Percentiles rank a stretch among this genome's conserved stretches.
Evolutionary conservation across 1,140 invertebrate genomes (phyloP).

Genomic region (Tetramorium parvispinum): DNA sequence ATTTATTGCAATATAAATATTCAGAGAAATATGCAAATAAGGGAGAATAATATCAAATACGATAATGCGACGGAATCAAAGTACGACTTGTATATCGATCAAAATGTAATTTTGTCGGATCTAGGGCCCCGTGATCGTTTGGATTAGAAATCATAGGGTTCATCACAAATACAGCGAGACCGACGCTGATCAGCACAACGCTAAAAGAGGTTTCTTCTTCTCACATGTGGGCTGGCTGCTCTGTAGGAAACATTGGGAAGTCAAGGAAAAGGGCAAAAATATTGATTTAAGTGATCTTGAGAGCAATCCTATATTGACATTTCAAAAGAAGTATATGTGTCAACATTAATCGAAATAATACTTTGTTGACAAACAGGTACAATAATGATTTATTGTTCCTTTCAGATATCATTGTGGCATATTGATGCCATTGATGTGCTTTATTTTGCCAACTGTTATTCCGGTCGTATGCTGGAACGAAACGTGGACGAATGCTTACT

Average conservation of each 20-base stretch:
- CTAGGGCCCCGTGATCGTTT: conserved; percentile 96
- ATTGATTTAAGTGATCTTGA: no score
- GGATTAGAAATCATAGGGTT: conserved; percentile 97
- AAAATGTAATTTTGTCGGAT: neutral
- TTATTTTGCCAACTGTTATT: conserved; percentile 93
- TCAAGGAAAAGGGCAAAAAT: conserved; percentile 94
- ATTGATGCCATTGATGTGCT: conserved; percentile 93
- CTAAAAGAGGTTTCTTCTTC: conserved; percentile 98
- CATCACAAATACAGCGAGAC: conserved; percentile 99
- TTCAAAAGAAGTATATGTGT: conserved; percentile 93
- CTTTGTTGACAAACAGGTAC: neutral
- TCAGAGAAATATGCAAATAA: neutral
- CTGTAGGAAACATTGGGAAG: conserved; percentile 95
- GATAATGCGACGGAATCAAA: no score
- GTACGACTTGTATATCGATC: neutral
- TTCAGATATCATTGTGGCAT: conserved; percentile 93
- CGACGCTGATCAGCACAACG: conserved; percentile 98
- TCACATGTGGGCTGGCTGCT: conserved; percentile 98
- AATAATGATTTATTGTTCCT: conserved; percentile 34
- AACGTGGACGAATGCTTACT: conserved; percentile 91
- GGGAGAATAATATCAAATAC: neutral
- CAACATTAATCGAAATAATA: neutral
- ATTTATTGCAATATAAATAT: neutral
- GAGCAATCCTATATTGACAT: conserved; percentile 92
- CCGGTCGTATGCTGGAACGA: conserved; percentile 95